Conservation (phyloP, 2,113 vertebrate genomes). For the Monopterus albus region DNA sequence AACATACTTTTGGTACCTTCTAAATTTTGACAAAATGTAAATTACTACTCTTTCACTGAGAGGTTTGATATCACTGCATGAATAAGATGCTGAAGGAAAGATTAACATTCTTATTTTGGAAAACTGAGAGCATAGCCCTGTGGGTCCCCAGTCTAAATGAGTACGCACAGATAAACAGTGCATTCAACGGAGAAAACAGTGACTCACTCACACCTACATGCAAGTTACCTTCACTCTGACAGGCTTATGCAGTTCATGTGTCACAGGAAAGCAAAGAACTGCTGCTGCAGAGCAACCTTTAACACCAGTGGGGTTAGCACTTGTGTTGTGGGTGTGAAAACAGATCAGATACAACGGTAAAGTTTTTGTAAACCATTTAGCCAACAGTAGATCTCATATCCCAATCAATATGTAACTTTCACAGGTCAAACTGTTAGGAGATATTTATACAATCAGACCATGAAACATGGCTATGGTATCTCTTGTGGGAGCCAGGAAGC, state of each 20-base stretch:
- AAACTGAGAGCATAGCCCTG: conserved; percentile 30
- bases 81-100: conserved; percentile 37
- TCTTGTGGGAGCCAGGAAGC: conserved; percentile 7
- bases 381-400: conserved; percentile 17
- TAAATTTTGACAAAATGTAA: conserved; percentile 41
- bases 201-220: conserved; percentile 51
- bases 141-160: conserved; percentile 38
- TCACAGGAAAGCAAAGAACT: neutral
- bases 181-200: conserved; percentile 27
- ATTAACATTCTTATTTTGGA: conserved; percentile 48
- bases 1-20: conserved; percentile 5
- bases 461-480: neutral
- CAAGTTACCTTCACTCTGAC: conserved; percentile 37
- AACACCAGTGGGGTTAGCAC: neutral
- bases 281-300: conserved; percentile 26
- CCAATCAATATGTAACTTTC: conserved; percentile 25
- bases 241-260: neutral
- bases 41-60: neutral
- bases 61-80: neutral
- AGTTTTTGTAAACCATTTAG: conserved; percentile 24
- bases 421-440: conserved; percentile 32
- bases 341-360: neutral
- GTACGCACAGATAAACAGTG: conserved; percentile 26
- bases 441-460: conserved; percentile 17
- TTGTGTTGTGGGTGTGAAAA: conserved; percentile 2